Evolutionary conservation across 1,140 invertebrate genomes (phyloP).

Genomic region (Philopotamus ludificatus): DNA sequence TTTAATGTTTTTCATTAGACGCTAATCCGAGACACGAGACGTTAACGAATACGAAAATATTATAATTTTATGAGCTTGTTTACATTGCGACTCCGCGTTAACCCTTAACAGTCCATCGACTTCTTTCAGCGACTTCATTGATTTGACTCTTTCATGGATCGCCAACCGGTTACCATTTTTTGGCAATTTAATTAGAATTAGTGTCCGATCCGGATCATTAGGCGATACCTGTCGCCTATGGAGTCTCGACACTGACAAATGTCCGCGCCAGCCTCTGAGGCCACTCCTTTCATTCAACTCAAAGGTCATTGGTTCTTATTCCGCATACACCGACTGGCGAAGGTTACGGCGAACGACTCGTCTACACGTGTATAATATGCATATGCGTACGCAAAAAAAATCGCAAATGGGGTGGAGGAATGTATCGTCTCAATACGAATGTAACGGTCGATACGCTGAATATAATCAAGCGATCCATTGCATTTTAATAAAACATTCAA

Average conservation of each 20-base stretch:
- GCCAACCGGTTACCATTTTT: too few relatives aligned
- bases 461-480: too few relatives aligned
- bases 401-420: neutral
- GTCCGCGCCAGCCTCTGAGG: constrained; percentile 7
- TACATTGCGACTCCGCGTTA: too few relatives aligned
- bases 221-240: constrained; percentile 18
- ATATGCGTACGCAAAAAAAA: neutral
- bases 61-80: too few relatives aligned
- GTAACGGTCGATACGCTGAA: neutral
- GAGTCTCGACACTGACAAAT: constrained; percentile 23
- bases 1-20: too few relatives aligned
- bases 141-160: too few relatives aligned
- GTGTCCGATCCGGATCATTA: constrained; percentile 13
- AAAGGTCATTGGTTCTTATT: constrained; percentile 31
- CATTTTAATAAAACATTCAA: too few relatives aligned
- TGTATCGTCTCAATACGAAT: neutral
- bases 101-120: too few relatives aligned
- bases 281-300: constrained; percentile 29
- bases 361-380: neutral
- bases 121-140: too few relatives aligned
- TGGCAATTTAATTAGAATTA: neutral
- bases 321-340: constrained; percentile 5
- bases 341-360: constrained; percentile 13
- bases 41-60: too few relatives aligned
- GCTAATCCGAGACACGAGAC: too few relatives aligned